Evolutionary conservation across 2,888 invertebrate genomes (phyloP), one percentile per base, ranked within the genome.

Genomic region (Dolichomitus sp.): DNA sequence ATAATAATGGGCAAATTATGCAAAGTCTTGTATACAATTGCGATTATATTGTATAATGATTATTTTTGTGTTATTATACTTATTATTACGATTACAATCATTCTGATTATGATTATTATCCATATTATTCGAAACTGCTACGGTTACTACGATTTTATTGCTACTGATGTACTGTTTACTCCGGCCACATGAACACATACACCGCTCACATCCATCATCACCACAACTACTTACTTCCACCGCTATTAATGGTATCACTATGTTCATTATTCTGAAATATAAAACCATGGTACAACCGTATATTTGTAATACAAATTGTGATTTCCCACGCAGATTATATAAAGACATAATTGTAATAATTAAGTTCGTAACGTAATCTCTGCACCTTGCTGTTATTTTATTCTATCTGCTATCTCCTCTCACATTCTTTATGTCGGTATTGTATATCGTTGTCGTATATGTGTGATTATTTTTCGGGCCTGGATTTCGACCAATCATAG

Each of bases 241-340:
- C 69, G 82, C 59, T 81, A 45, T 76, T 80, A 80, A 61, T 61
- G 74, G 52, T 75, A 81, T 81, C 81, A 85, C 88, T 87, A 84
- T 85, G 85, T 89, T 90, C 88, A 87, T 81, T 84, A 81, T 87
- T 85, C 86, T 86, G 86, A 85, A 85, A 88, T 65, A 83, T 81
- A 86, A 78, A 84, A 61, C 73, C 86, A 87, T 84, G 80, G 86
- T 87, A 87, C 80, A 82, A 86, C 82, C 84, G 85, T 88, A 89
- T 37, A 54, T 87, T 85, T 89, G 86, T 88, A 88, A 72, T 70
- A 61, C 40, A 50, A 54, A 76, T 72, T 72, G 40, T 65, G 48
- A 70, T 79, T 73, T 59, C n/a, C 54, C 66, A 59, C 52, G 42
- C 23, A 57, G n/a, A 42, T 48, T 48, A 48, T 68, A 66, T 84